Evolutionary conservation across 1,140 invertebrate species (phyloP), one percentile per base, ranked within the genome.

Genomic region (Prorops nasuta): DNA sequence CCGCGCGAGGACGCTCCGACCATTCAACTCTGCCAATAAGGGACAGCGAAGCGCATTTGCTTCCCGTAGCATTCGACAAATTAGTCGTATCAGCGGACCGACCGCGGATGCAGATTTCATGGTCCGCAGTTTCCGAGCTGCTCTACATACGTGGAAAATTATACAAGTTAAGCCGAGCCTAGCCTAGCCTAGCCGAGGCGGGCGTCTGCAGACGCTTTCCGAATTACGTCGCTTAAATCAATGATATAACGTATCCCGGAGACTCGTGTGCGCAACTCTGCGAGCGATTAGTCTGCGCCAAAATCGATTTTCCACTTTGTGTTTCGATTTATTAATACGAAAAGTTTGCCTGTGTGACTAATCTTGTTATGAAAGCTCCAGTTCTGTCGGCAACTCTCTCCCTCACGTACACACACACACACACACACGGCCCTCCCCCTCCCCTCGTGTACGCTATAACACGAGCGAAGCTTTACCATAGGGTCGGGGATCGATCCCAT

Each of bases 61-160:
- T 64, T 57, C n/a, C n/a, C 46, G 53, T 48, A 66, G 50, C 50
- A 58, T 63, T 66, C 60, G 59, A 64, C 62, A 58, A 66, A 67
- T 64, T 66, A 66, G 51, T 45, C 34, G 49, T 51, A 58, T 63
- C 60, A 67, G 44, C 49, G 51, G 45, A 19, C 41, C 48, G 24
- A 46, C 48, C 50, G 54, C 51, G 54, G 61, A 44, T 53, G 54
- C 60, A 54, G 51, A 59, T 55, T 56, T 62, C 49, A 51, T 45
- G 35, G 43, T 47, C 35, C 24, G 47, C 44, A 52, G 52, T 56
- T 62, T 49, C 39, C 51, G 35, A 45, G 22, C 45, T 44, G 53
- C 52, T n/a, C n/a, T 61, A 60, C 43, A 53, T 21, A 45, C 32
- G 32, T 45, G 48, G 35, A 40, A 21, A 58, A 59, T 63, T 56